Base-by-base conservation (phyloP, 2,888 invertebrate species). In the Eupithecia dodoneata region DNA sequence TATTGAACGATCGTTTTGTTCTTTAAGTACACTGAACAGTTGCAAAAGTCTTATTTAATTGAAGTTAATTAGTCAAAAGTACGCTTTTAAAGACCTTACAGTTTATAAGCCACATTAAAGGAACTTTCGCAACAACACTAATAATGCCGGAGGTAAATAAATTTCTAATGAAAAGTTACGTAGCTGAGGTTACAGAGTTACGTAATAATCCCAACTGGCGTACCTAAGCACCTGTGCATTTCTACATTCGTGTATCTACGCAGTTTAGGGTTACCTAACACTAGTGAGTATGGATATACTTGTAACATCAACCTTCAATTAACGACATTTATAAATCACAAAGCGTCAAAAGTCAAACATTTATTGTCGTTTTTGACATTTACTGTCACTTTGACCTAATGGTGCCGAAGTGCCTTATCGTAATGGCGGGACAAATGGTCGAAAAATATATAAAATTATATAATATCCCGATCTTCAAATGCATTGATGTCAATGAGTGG, bases 111-210 rank as follows among this genome's bases (percentile, higher is more conserved):
- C 79, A 78, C 81, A 84, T 83, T 83, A 84, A 84, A 83, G 82
- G 80, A 84, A 83, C 83, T 81, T 79, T 79, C 80, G 79, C 80
- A 82, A 84, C 79, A 82, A 83, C 83, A 82, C 82, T 85, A 84
- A 85, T 87, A 86, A 86, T 83, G 81, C 82, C 79, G 83, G 80
- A 82, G 84, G 84, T 84, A 86, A 87, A 86, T 86, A 86, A 84
- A 85, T 85, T 86, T 85, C 83, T 76, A 73, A 82, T 82, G 79
- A 77, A 67, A 87, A 87, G 82, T 86, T 86, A 81, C 83, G 81
- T 79, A 78, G 80, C 80, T 81, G 80, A 80, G 80, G 82, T 82
- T 81, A 79, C 77, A 45, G 84, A 88, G 83, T 87, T 87, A 79
- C 81, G 80, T 84, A 85, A 87, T 86, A 87, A 63, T 83, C 82